These are phyloP conservation scores for Hermaeophaga mercurialis DNA, from an alignment of 2,888 invertebrate species.

Conservation along the genomic window DNA sequence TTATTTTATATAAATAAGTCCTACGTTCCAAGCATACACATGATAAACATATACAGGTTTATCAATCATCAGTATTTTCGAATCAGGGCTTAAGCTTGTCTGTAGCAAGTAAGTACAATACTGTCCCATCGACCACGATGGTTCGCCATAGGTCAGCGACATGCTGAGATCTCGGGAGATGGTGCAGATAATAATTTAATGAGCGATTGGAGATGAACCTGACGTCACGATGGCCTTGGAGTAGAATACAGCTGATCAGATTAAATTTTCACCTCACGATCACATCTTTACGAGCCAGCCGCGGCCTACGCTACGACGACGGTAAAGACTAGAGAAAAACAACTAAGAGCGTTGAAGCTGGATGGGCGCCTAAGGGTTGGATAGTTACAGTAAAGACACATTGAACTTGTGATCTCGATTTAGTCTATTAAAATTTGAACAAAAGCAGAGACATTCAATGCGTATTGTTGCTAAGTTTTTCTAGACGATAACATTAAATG, in stretches of 20 bases:
- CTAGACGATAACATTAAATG: too few species aligned
- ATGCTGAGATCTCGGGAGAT: slow-evolving; percentile 43
- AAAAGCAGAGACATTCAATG: too few species aligned
- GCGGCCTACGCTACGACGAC: slow-evolving; percentile 13
- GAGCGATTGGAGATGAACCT: slow-evolving; percentile 42
- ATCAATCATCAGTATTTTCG: too few species aligned
- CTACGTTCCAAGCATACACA: too few species aligned
- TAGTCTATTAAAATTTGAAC: too few species aligned
- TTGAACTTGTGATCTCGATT: neutral
- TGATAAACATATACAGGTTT: too few species aligned
- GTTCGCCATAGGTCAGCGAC: slow-evolving; percentile 41
- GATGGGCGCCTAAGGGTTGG: slow-evolving; percentile 5
- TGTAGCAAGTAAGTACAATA: neutral
- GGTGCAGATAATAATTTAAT: slow-evolving; percentile 48
- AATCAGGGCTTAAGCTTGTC: too few species aligned
- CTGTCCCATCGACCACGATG: neutral
- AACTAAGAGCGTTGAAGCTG: neutral
- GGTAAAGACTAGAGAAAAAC: slow-evolving; percentile 6
- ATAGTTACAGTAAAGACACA: neutral
- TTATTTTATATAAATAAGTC: too few species aligned
- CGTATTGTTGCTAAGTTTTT: too few species aligned
- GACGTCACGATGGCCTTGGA: slow-evolving; percentile 48
- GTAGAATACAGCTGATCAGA: slow-evolving; percentile 44
- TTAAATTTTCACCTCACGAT: slow-evolving; percentile 43
- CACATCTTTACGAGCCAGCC: slow-evolving; percentile 23